These are phyloP conservation scores for Archegozetes longisetosus DNA, from an alignment of 1,140 invertebrate species.

Conservation along the genomic window DNA sequence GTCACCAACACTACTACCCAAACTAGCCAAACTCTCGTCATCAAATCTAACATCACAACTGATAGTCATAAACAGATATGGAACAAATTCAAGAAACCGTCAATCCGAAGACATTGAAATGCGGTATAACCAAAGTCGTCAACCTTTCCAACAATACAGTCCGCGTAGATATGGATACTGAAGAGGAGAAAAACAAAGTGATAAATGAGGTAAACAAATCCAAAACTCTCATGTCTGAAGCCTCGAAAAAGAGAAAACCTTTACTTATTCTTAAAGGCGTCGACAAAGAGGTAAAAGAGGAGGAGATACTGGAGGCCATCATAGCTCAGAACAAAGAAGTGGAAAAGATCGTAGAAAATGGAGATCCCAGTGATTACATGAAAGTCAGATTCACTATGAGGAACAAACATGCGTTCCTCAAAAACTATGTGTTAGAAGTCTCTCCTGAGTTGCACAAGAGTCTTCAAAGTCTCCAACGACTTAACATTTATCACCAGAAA, in stretches of 20 bases:
- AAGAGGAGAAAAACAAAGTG: neutral
- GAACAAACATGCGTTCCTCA: neutral
- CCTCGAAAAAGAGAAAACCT: neutral
- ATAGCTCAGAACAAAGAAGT: neutral
- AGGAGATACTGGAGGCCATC: neutral
- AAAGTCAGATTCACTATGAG: neutral
- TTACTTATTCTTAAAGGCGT: neutral
- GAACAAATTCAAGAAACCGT: neutral
- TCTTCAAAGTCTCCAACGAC: neutral
- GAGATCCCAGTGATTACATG: too few relatives aligned
- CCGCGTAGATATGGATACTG: neutral
- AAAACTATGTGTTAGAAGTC: neutral
- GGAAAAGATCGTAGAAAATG: neutral
- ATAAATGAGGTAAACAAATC: neutral
- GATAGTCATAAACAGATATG: neutral
- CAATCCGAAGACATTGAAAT: neutral
- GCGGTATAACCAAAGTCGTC: neutral
- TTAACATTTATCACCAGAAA: neutral
- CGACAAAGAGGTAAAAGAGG: neutral
- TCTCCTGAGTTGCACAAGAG: neutral
- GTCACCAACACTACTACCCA: too few relatives aligned
- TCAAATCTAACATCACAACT: neutral
- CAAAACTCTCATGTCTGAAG: neutral
- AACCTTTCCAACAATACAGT: neutral
- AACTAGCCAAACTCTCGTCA: too few relatives aligned